Evolutionary conservation across 2,888 invertebrate species (phyloP), one percentile per base, ranked within the genome.

Genomic region (Dryadula phaetusa): DNA sequence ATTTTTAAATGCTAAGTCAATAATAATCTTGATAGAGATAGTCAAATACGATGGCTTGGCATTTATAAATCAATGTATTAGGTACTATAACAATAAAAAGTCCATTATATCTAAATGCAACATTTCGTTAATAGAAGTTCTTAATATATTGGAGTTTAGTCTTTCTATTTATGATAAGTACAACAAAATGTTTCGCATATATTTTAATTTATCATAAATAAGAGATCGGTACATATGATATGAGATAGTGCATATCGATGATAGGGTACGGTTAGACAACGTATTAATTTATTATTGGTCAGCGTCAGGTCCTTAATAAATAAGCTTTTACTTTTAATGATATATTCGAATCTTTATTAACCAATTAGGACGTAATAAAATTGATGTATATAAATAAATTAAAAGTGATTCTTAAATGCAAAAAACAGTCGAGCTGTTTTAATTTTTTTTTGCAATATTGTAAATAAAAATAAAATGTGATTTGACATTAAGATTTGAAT

Each of bases 1-100:
- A 73, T 64, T 70, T 72, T 71, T 70, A 74, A 74, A 75, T 72
- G 72, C 68, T 72, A 72, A 66, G 47, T 56, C 71, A 47, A 40
- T 20, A 49, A 63, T 64, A 64, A 69, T 58, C 53, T 58, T 47
- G 62, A 42, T 56, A 49, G 47, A 64, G 44, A 66, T 64, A 25
- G 54, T 66, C 66, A 62, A 71, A 70, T 65, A 65, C 66, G 63
- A 63, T 44, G 61, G 58, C 64, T 49, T 64, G 66, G 47, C 54
- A 72, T 70, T 70, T 62, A 49, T 32, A 62, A 16, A 56, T n/a
- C 37, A 42, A n/a, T 20, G 6, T 14, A 56, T 28, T 52, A 52
- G 22, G 16, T 22, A 34, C 37, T 37, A 14, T 52, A 6, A n/a
- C 40, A 40, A 40, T 25, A 20, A 16, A 22, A 12, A 40, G 3